These are phyloP conservation scores for Drosophila borborema DNA, from an alignment of 2,888 invertebrate species.

Conservation along the genomic window DNA sequence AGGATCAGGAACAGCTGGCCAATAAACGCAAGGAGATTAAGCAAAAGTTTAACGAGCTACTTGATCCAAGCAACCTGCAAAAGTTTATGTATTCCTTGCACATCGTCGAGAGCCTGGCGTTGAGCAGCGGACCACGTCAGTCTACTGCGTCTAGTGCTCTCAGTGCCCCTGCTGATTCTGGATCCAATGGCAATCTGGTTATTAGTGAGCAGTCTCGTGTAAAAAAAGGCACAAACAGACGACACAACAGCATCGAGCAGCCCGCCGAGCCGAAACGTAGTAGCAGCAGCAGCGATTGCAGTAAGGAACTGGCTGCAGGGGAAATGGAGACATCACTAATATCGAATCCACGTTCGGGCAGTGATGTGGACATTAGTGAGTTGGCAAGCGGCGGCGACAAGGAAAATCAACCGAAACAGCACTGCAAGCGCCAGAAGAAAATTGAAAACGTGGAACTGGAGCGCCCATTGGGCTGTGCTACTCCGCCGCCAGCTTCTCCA, in stretches of 20 bases:
- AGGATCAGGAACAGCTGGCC: constrained; percentile 74
- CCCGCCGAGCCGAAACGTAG: constrained; percentile 59
- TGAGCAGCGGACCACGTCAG: constrained; percentile 75
- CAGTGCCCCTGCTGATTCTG: constrained; percentile 28
- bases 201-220: constrained; percentile 65
- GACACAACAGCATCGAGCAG: constrained; percentile 74
- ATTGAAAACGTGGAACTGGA: constrained; percentile 57
- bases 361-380: constrained; percentile 43
- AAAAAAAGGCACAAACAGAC: constrained; percentile 62
- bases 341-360: constrained; percentile 52
- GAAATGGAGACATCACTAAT: constrained; percentile 55
- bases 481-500: constrained; percentile 54
- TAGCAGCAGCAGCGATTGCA: constrained; percentile 51
- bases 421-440: constrained; percentile 72
- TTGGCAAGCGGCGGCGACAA: constrained; percentile 71
- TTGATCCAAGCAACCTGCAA: constrained; percentile 95
- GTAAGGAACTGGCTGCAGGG: constrained; percentile 49
- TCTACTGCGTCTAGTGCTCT: constrained; percentile 17
- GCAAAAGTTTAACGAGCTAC: constrained; percentile 88
- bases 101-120: constrained; percentile 91
- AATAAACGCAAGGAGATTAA: constrained; percentile 83
- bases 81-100: constrained; percentile 98
- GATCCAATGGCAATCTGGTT: constrained; percentile 63
- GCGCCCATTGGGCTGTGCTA: constrained; percentile 55
- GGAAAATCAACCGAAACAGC: constrained; percentile 77